Evolutionary conservation across 2,797 vertebrate species (phyloP), one percentile per base, ranked within the genome.

Genomic region (Dicrostonyx torquatus): DNA sequence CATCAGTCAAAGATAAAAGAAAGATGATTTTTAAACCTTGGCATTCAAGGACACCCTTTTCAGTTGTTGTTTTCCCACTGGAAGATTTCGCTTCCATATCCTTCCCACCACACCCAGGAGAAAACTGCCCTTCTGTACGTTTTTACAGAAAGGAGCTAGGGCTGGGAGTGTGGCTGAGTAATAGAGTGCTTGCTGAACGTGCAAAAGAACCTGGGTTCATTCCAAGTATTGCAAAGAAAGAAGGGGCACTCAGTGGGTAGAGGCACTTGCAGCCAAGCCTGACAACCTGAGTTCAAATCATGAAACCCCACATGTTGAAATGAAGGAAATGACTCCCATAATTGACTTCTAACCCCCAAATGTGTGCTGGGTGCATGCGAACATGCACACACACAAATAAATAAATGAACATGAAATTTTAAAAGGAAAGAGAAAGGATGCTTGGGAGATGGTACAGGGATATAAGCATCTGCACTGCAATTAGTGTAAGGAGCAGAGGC

Each of bases 61-160:
- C 31, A 26, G 50, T 26, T 53, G 24, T 55, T 31, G 40, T 22
- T 83, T 91, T 96, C 70, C 60, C 29, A 60, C 66, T 31, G 48
- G 29, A 80, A 82, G 76, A 34, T 50, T 77, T 94, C 55, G 80
- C 37, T 48, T 90, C 68, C 53, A 15, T 40, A 58, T 90, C 58
- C 26, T 34, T 89, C 24, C n/a, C 12, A 29, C 40, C 50, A 58
- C 83, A 34, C 17, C 17, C 12, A 34, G 31, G 43, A 85, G 34
- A 68, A 68, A 68, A 68, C 31, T 58, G 45, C 20, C 73, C 93
- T 82, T 85, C 76, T 72, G 77, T n/a, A 4, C 68, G 43, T 73
- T 82, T 37, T 60, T 70, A 64, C 75, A 93, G 64, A 94, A 91
- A 94, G 50, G 20, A 90, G 24, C 53, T 3, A 82, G 85, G 26